These are phyloP conservation scores for Anarrhichthys ocellatus DNA, from an alignment of 2,113 vertebrate genomes.

Conservation along the genomic window DNA sequence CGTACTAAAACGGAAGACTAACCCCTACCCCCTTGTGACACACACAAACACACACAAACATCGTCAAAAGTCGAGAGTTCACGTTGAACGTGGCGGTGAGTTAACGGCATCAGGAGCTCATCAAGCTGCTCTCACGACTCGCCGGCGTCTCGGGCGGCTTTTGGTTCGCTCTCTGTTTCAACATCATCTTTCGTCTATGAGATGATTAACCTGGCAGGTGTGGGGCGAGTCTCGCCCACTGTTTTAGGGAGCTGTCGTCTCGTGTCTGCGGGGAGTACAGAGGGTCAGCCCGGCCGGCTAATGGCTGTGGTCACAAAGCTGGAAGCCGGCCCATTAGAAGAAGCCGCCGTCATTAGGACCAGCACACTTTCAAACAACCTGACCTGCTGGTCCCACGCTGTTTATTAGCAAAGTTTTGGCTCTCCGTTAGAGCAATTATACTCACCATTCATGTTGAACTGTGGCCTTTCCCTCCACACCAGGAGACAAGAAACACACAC, in stretches of 20 bases:
- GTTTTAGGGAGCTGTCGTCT: constrained; percentile 65
- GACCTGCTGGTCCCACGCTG: constrained; percentile 64
- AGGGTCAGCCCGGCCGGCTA: constrained; percentile 65
- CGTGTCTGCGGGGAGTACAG: constrained; percentile 59
- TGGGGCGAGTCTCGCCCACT: constrained; percentile 62
- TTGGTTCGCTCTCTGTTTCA: constrained; percentile 40
- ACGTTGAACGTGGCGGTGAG: constrained; percentile 52
- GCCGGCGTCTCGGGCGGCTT: constrained; percentile 40
- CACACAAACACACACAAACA: constrained; percentile 26
- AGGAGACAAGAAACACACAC: constrained; percentile 30
- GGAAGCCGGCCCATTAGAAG: constrained; percentile 72
- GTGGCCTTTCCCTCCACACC: constrained; percentile 51
- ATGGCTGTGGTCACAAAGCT: constrained; percentile 69
- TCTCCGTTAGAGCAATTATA: constrained; percentile 71
- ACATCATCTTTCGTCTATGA: constrained; percentile 61
- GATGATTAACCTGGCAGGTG: constrained; percentile 77
- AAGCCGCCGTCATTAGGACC: constrained; percentile 67
- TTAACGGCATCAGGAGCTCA: constrained; percentile 51
- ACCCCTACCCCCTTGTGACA: constrained; percentile 28
- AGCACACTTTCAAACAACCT: constrained; percentile 67
- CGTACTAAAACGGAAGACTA: constrained; percentile 65
- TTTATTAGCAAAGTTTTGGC: constrained; percentile 76
- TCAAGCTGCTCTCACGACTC: constrained; percentile 38
- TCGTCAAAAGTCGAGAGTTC: constrained; percentile 69
- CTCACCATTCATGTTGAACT: constrained; percentile 64